Percentiles rank a stretch among this genome's conserved stretches.
These are phyloP conservation scores for Apostichopus californicus DNA, from an alignment of 35 echinoderm and acorn worm species.

Conservation along the genomic window DNA sequence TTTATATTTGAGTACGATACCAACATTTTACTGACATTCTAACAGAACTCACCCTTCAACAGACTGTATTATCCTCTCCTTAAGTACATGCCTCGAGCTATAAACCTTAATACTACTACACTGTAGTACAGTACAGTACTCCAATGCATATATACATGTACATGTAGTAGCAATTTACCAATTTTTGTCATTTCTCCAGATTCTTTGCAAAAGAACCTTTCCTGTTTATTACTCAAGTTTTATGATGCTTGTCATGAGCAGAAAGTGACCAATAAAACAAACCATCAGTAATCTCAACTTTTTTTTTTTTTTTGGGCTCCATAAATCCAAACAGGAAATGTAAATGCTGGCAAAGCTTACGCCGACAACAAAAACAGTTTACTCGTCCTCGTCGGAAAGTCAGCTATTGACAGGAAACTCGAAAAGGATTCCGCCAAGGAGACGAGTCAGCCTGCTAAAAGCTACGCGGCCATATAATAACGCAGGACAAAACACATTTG, in stretches of 20 bases:
- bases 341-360: background rate
- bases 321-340: constrained; percentile 12
- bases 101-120: too few relatives aligned
- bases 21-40: too few relatives aligned
- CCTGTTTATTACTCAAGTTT: background rate
- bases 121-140: too few relatives aligned
- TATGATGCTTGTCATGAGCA: background rate
- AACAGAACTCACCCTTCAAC: too few relatives aligned
- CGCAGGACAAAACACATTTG: background rate
- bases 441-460: background rate
- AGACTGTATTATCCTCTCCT: too few relatives aligned
- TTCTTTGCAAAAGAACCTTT: background rate
- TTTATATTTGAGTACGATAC: too few relatives aligned
- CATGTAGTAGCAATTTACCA: too few relatives aligned
- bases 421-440: background rate
- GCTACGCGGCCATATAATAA: background rate
- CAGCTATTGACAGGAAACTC: constrained; percentile 6
- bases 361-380: background rate
- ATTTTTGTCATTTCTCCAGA: background rate
- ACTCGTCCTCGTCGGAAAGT: background rate
- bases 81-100: too few relatives aligned
- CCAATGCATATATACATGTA: too few relatives aligned
- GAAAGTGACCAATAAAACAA: constrained; percentile 7
- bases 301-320: background rate
- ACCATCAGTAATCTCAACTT: background rate